Percentiles rank a stretch among this genome's conserved stretches.
phyloP scores from a whole-genome alignment of 2,113 vertebrate genomes.

The Paraplagusia blochii region DNA sequence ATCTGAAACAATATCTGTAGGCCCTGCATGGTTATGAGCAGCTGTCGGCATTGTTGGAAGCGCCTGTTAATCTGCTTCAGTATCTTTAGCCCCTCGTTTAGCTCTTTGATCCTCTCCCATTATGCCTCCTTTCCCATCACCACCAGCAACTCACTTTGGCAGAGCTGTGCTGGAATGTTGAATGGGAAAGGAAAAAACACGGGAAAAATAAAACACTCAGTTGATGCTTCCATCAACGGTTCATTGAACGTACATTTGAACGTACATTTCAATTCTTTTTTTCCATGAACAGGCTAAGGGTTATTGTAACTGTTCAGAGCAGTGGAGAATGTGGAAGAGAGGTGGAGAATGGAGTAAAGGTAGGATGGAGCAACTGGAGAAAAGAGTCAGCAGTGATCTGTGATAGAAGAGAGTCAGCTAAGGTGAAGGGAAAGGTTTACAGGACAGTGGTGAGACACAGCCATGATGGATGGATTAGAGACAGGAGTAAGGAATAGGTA shows the following conservation, averaged over 20 bases:
- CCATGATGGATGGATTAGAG: no score
- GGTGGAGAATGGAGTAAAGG: no score
- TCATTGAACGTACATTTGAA: slow-evolving; percentile 54
- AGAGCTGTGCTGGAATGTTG: slow-evolving; percentile 66
- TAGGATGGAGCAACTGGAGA: no score
- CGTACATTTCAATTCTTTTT: no score
- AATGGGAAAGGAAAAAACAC: slow-evolving; percentile 27
- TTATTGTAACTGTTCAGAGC: no score
- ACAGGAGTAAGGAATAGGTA: no score
- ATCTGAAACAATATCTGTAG: slow-evolving; percentile 73
- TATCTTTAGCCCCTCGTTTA: slow-evolving; percentile 75
- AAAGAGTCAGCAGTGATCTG: no score
- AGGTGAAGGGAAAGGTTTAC: no score
- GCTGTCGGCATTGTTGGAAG: slow-evolving; percentile 74
- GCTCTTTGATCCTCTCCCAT: slow-evolving; percentile 75
- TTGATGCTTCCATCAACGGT: slow-evolving; percentile 33
- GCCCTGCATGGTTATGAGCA: slow-evolving; percentile 66
- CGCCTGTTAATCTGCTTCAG: slow-evolving; percentile 72
- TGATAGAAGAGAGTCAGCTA: no score
- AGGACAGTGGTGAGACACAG: no score
- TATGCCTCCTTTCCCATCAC: slow-evolving; percentile 59
- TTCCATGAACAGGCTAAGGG: no score
- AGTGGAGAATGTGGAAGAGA: no score
- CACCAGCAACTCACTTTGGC: slow-evolving; percentile 47
- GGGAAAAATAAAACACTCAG: slow-evolving; percentile 9